Evolutionary conservation across 37 sponge, comb jelly and placozoan genomes (phyloP).

Genomic region (Chondrosia reniformis): DNA sequence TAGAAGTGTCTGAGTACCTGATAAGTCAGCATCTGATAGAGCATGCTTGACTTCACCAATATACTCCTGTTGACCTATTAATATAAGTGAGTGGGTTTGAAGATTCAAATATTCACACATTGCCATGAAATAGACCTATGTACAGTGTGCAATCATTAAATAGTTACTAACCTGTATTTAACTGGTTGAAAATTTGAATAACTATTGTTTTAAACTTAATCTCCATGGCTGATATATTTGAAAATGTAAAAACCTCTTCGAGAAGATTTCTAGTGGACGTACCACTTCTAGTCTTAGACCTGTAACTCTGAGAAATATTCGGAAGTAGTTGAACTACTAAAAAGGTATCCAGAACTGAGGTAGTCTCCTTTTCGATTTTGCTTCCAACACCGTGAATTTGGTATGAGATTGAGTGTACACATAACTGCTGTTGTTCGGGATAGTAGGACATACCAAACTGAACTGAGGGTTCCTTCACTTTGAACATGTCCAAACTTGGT

Average conservation of each 20-base stretch:
- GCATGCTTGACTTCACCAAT: constrained; percentile 35
- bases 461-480: not conserved
- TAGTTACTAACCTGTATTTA: no score
- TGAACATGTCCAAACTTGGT: not conserved
- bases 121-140: no score
- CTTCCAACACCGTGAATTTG: constrained; percentile 28
- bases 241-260: constrained; percentile 66
- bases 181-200: constrained; percentile 23
- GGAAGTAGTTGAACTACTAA: constrained; percentile 58
- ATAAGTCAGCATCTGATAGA: constrained; percentile 50
- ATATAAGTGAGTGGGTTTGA: no score
- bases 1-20: constrained; percentile 24
- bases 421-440: constrained; percentile 6
- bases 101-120: no score
- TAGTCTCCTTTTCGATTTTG: not conserved
- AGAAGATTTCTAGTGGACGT: constrained; percentile 10
- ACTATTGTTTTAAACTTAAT: constrained; percentile 21
- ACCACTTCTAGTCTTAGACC: constrained; percentile 43
- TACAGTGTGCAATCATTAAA: constrained; percentile 23
- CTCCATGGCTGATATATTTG: constrained; percentile 21
- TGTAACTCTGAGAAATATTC: constrained; percentile 24
- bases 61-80: constrained; percentile 12
- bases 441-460: constrained; percentile 11
- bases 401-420: constrained; percentile 7
- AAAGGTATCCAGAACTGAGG: constrained; percentile 16